Base-by-base conservation (phyloP, 2,797 vertebrate species). In the Labroides dimidiatus region DNA sequence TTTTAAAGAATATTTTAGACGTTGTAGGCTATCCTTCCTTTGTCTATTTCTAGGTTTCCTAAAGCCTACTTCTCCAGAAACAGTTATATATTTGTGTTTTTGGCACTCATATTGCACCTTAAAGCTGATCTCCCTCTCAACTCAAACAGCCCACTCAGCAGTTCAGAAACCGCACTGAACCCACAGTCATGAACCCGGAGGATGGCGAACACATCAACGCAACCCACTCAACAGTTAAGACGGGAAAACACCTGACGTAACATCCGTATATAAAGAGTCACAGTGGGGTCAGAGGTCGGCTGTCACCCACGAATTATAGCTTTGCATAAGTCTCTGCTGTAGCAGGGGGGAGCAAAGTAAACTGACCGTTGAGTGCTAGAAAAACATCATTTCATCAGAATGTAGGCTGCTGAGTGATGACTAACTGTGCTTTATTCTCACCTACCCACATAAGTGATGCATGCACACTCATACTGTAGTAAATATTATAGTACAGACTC, bases 81-180 rank as follows among this genome's bases (percentile, higher is more conserved):
- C 47, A 39, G 15, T 50, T 41, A 52, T 33, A 53, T 53, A 52
- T 66, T 64, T 56, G 14, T 61, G 8, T 39, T 52, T 63, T 55
- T 54, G 36, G 61, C 47, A 65, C 61, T 78, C 50, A 43, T 39
- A 56, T 23, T 30, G 56, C 59, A 64, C 79, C 66, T 81, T 72
- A 69, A 72, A 75, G 69, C 58, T 76, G 72, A 74, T 78, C 80
- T 73, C 54, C 24, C 17, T 70, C 69, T 71, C 64, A 65, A 62
- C 76, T 63, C 66, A 42, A 78, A 68, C 76, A 56, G 72, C 81
- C 86, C 75, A 87, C 81, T 89, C 87, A 80, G 87, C 75, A 72
- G 49, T 75, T 83, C 65, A 77, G 19, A 81, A 78, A 55, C 64
- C 3, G 55, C 23, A 6, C 59, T 52, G 75, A 87, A 74, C 66